A percentile compares a stretch with the other conserved stretches of the same genome.
Conservation (phyloP, 2,797 vertebrate genomes). For the Balearica regulorum region DNA sequence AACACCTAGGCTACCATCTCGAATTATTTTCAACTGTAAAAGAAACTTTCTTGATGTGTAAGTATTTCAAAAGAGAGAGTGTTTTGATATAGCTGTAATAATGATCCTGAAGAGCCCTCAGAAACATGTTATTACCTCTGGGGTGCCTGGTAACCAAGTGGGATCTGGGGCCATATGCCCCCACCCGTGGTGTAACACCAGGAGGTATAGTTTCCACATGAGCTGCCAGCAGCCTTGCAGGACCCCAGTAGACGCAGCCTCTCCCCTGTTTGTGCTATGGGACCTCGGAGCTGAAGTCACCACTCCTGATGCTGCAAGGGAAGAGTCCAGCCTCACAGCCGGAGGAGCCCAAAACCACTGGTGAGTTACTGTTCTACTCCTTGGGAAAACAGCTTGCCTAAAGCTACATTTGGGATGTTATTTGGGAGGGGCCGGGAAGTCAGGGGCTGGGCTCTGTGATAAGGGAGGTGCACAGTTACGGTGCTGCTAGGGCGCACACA, state of each 20-base stretch:
- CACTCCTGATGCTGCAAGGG: accelerated
- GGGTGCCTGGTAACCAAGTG: accelerated
- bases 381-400: accelerated
- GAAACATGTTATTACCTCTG: accelerated
- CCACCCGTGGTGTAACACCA: accelerated
- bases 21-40: not conserved
- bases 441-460: not conserved
- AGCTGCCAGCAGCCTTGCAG: not conserved
- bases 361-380: not conserved
- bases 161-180: accelerated
- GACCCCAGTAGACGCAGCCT: accelerated
- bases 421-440: not conserved
- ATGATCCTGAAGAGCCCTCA: too few species aligned
- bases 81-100: accelerated
- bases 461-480: accelerated
- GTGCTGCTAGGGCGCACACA: accelerated
- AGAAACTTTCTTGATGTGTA: accelerated
- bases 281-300: not conserved
- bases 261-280: accelerated
- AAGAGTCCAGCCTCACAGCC: not conserved
- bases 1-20: not conserved
- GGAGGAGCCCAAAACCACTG: accelerated
- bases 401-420: accelerated
- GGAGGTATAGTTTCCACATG: accelerated
- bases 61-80: not conserved